Percentiles rank a stretch among this genome's conserved stretches.
These are phyloP conservation scores for Picus viridis DNA, from an alignment of 2,797 vertebrate genomes.

Conservation along the genomic window DNA sequence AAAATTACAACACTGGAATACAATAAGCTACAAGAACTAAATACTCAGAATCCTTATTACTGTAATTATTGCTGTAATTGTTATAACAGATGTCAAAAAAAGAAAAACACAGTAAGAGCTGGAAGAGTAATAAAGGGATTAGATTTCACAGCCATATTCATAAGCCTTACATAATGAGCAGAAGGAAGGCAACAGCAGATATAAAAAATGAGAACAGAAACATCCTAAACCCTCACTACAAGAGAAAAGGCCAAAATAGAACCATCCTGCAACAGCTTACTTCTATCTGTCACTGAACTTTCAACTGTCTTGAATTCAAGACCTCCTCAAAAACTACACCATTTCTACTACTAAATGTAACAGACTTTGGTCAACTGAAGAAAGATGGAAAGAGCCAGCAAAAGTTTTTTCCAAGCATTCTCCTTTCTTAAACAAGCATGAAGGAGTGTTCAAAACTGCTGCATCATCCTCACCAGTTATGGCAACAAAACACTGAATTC, in stretches of 20 bases:
- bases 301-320: background rate
- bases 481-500: constrained; percentile 49
- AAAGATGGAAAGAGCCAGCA: background rate
- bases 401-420: background rate
- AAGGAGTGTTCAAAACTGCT: background rate
- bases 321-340: background rate
- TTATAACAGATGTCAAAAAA: constrained; percentile 14
- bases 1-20: background rate
- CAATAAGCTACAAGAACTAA: background rate
- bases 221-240: background rate
- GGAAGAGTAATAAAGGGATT: constrained; percentile 13
- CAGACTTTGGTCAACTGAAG: background rate
- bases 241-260: background rate
- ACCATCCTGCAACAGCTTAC: background rate
- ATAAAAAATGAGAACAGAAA: background rate
- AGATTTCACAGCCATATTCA: background rate
- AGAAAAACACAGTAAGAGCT: background rate
- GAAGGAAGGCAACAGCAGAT: background rate
- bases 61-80: background rate
- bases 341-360: background rate
- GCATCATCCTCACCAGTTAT: background rate
- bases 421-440: background rate
- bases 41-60: background rate
- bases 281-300: background rate
- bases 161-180: background rate